Evolutionary conservation across 2,797 vertebrate genomes (phyloP), one percentile per base, ranked within the genome.

Genomic region (Australoheros facetus): DNA sequence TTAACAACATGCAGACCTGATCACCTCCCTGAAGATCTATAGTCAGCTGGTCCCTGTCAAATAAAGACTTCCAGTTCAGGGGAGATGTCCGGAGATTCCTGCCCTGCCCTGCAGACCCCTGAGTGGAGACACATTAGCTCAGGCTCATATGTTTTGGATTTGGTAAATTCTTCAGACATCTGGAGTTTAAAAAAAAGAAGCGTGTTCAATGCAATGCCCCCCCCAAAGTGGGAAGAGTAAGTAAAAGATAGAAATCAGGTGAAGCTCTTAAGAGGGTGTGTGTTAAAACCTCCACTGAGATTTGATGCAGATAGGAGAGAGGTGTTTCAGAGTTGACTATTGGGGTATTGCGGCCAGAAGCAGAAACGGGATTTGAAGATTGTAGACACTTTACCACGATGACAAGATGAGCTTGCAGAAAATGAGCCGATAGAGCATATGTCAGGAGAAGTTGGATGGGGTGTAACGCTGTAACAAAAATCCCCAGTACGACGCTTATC

Each of bases 131-230:
- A 56, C 28, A 48, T 78, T 59, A 80, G 79, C 66, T 39, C 4
- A 45, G 54, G 17, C 55, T 90, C 84, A 90, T 79, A 58, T 94
- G 88, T 85, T 93, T 71, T 66, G 59, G 26, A 89, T 91, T 91
- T 85, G 39, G 54, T 28, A 30, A 69, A 66, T 64, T 76, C 12
- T 71, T 2, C 1, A 55, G 73, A 74, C 30, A 32, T 70, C 56
- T 62, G n/a, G 19, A 57, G 59, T 58, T 9, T 9, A 3, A 69
- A 39, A 69, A 79, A 69, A 69, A 62, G 39, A 66, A 73, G 16
- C 16, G 1, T 81, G 42, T 75, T 73, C 62, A 62, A 78, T 71
- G 21, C 21, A 5, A 34, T 32, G 21, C 81, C 17, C 58, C 21
- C 37, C 37, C 6, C 28, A 30, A 30, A 30, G 28, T 39, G 13